A percentile compares a stretch with the other conserved stretches of the same genome.
Evolutionary conservation across 2,888 invertebrate genomes (phyloP).

Genomic region (Pemphredon lugubris): DNA sequence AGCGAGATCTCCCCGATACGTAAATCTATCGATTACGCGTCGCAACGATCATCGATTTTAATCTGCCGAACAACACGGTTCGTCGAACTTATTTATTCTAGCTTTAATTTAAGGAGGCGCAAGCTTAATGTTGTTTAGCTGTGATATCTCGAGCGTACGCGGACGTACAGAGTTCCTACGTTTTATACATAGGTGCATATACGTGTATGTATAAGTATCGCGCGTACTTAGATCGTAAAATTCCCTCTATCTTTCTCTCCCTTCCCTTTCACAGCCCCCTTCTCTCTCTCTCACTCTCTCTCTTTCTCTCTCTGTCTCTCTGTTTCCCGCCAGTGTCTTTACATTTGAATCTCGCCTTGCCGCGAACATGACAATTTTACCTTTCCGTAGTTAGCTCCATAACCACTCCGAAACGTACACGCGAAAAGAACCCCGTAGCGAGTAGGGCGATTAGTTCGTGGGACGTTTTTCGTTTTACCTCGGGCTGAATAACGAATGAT

Average conservation of each 20-base stretch:
- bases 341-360: slow-evolving; percentile 57
- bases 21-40: slow-evolving; percentile 1
- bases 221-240: slow-evolving; percentile 9
- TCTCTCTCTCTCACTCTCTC: slow-evolving; percentile 18
- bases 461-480: too few relatives aligned
- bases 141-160: slow-evolving; percentile 78
- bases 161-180: slow-evolving; percentile 78
- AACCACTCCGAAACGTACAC: slow-evolving; percentile 25
- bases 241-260: too few relatives aligned
- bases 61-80: slow-evolving; percentile 31
- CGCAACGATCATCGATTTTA: slow-evolving; percentile 28
- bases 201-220: slow-evolving; percentile 22
- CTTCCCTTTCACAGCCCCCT: too few relatives aligned
- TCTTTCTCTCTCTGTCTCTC: slow-evolving; percentile 6
- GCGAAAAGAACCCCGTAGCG: not conserved
- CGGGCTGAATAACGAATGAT: not conserved
- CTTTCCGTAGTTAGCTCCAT: slow-evolving; percentile 31
- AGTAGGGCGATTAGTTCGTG: too few relatives aligned
- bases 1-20: slow-evolving; percentile 10
- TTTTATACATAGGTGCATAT: slow-evolving; percentile 68
- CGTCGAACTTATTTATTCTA: slow-evolving; percentile 72
- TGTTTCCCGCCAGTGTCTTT: slow-evolving; percentile 17
- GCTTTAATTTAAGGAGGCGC: slow-evolving; percentile 71
- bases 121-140: slow-evolving; percentile 77
- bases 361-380: slow-evolving; percentile 55